Evolutionary conservation across 2,797 vertebrate species (phyloP).

Genomic region (Oryzias sinensis): DNA sequence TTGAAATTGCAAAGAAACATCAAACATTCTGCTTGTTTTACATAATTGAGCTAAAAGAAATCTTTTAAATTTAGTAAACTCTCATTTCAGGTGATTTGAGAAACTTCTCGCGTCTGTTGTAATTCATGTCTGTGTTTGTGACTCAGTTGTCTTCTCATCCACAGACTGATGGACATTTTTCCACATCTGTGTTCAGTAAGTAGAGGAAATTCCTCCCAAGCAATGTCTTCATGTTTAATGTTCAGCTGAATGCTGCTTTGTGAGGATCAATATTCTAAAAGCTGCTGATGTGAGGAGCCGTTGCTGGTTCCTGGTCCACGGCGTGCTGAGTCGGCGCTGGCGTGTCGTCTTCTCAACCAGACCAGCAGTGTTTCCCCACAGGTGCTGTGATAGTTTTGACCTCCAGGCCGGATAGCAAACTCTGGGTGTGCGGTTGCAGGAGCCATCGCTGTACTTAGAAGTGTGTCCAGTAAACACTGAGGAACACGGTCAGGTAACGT

Average conservation of each 20-base stretch:
- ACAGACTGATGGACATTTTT: too few relatives aligned
- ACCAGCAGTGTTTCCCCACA: constrained; percentile 36
- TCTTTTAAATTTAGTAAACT: too few relatives aligned
- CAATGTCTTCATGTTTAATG: constrained; percentile 43
- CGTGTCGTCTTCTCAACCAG: not conserved
- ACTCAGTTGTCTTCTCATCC: too few relatives aligned
- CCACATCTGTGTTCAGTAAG: constrained; percentile 23
- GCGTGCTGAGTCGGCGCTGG: not conserved
- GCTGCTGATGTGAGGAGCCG: not conserved
- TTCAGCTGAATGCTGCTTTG: constrained; percentile 21
- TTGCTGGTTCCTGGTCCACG: not conserved
- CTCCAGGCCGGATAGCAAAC: constrained; percentile 20
- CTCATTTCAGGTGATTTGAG: too few relatives aligned
- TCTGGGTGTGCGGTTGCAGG: constrained; percentile 19
- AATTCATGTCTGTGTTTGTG: too few relatives aligned
- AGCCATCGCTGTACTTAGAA: constrained; percentile 61
- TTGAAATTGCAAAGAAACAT: too few relatives aligned
- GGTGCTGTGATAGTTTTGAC: constrained; percentile 41
- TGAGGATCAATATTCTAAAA: constrained; percentile 6
- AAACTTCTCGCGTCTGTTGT: too few relatives aligned
- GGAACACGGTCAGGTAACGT: constrained; percentile 53
- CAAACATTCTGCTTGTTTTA: too few relatives aligned
- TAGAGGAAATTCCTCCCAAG: constrained; percentile 10
- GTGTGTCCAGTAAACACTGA: constrained; percentile 53
- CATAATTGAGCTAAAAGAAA: too few relatives aligned